A percentile compares a stretch with the other conserved stretches of the same genome.
These are phyloP conservation scores for Coremacera marginata DNA, from an alignment of 2,888 invertebrate species.

Conservation along the genomic window DNA sequence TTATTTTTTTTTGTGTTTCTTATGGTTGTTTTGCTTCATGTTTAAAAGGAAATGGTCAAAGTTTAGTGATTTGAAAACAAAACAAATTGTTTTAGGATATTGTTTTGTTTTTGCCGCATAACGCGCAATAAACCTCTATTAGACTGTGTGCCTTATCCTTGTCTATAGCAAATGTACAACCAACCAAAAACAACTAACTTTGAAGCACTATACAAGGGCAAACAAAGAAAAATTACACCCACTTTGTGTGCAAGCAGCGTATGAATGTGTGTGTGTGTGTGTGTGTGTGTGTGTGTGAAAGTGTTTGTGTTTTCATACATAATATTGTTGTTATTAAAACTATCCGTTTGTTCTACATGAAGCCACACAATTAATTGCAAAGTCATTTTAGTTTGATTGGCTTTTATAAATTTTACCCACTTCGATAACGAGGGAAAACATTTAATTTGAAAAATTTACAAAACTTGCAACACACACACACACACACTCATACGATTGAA, in stretches of 20 bases:
- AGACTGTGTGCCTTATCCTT: background rate
- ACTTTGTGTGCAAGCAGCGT: background rate
- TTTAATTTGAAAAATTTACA: background rate
- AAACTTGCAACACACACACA: conserved; percentile 6
- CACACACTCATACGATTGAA: background rate
- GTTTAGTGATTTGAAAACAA: no score
- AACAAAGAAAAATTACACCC: no score
- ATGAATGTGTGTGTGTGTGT: background rate
- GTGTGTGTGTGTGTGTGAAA: background rate
- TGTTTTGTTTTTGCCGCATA: background rate
- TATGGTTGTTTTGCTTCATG: no score
- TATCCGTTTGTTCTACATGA: background rate
- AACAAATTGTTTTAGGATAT: no score
- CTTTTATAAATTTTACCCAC: background rate
- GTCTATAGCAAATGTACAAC: background rate
- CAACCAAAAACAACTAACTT: background rate
- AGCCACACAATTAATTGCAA: conserved; percentile 14
- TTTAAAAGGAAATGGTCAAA: no score
- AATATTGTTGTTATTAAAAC: no score
- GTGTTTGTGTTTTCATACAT: background rate
- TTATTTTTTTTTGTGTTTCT: no score
- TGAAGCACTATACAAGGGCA: background rate
- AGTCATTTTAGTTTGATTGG: conserved; percentile 8
- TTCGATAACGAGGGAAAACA: background rate
- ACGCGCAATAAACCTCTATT: conserved; percentile 2